phyloP scores from a whole-genome alignment of 2,888 invertebrate species.

The Ptychoptera contaminata region DNA sequence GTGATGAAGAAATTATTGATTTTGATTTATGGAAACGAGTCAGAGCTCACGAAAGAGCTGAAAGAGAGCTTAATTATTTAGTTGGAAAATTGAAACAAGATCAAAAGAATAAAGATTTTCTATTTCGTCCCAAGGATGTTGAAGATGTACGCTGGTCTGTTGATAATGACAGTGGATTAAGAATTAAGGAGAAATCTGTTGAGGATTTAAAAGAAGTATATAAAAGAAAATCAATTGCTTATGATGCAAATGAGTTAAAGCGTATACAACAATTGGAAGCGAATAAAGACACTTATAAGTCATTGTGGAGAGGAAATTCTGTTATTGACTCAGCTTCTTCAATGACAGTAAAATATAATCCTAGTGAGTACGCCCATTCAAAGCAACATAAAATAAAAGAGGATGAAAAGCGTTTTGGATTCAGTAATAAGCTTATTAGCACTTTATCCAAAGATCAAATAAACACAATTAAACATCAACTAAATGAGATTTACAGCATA shows the following conservation, averaged over 20 bases:
- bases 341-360: conserved; percentile 44
- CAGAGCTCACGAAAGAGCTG: conserved; percentile 61
- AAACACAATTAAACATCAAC: conserved; percentile 58
- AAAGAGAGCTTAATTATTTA: conserved; percentile 61
- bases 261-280: conserved; percentile 26
- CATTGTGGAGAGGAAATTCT: conserved; percentile 69
- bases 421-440: conserved; percentile 66
- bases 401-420: conserved; percentile 37
- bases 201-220: conserved; percentile 70
- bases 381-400: conserved; percentile 31
- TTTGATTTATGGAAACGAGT: conserved; percentile 78
- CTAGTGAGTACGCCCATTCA: conserved; percentile 15
- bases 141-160: conserved; percentile 63
- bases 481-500: conserved; percentile 68
- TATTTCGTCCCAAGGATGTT: conserved; percentile 61
- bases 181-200: conserved; percentile 73
- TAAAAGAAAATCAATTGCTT: conserved; percentile 39
- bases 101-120: conserved; percentile 68
- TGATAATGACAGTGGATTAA: conserved; percentile 56
- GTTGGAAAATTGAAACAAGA: conserved; percentile 61
- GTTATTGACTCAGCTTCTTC: conserved; percentile 63
- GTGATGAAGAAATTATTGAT: conserved; percentile 68
- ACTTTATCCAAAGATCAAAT: conserved; percentile 74
- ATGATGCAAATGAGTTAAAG: too few relatives aligned
- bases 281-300: conserved; percentile 48